These are phyloP conservation scores for Scomber colias DNA, from an alignment of 2,113 vertebrate genomes.

Conservation along the genomic window DNA sequence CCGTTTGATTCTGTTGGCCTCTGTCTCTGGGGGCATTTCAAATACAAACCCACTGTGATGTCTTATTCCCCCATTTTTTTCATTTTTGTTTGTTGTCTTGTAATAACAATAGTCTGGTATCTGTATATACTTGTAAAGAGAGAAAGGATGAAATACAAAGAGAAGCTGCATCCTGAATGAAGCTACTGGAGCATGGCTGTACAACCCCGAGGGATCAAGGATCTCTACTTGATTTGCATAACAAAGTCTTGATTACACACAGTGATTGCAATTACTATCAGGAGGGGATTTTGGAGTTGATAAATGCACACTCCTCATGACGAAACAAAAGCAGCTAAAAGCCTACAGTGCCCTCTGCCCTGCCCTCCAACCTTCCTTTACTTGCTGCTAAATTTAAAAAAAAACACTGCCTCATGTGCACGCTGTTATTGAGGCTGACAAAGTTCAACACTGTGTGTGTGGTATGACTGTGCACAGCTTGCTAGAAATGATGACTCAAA, in stretches of 20 bases:
- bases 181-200: constrained; percentile 11
- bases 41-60: neutral
- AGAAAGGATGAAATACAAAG: constrained; percentile 3
- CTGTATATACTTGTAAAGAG: constrained; percentile 3
- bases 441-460: constrained; percentile 5
- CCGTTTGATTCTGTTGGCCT: neutral
- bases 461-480: constrained; percentile 21
- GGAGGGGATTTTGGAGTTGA: constrained; percentile 4
- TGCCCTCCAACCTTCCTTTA: constrained; percentile 1
- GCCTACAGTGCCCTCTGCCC: neutral
- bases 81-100: neutral
- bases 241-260: constrained; percentile 24
- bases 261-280: constrained; percentile 27
- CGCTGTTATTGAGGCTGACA: neutral
- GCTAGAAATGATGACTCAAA: constrained; percentile 36
- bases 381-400: constrained; percentile 5
- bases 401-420: constrained; percentile 15
- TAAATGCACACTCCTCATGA: neutral
- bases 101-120: neutral
- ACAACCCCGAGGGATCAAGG: constrained; percentile 24
- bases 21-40: neutral
- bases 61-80: neutral
- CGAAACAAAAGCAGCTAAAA: neutral
- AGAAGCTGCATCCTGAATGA: neutral
- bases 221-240: constrained; percentile 39